Conservation (phyloP, 2,888 invertebrate genomes). For the Epinotia demarniana region DNA sequence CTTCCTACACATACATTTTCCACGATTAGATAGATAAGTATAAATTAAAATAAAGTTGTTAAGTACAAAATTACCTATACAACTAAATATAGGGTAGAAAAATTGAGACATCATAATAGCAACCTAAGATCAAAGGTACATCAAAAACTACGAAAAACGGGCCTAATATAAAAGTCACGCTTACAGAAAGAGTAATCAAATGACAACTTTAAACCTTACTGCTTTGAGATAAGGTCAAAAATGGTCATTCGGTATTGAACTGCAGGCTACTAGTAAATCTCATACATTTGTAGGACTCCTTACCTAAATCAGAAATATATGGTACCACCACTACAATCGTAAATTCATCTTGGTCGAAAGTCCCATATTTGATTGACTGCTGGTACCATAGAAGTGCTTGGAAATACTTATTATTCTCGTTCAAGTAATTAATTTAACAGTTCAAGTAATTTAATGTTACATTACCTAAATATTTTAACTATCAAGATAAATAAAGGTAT, state of each 20-base stretch:
- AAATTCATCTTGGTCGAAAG: slow-evolving; percentile 26
- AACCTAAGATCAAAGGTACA: slow-evolving; percentile 1
- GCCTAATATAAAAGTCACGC: slow-evolving; percentile 35
- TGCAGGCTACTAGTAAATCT: slow-evolving; percentile 18
- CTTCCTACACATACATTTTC: slow-evolving; percentile 6
- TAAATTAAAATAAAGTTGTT: slow-evolving; percentile 21
- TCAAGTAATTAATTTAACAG: slow-evolving; percentile 28
- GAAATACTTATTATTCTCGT: slow-evolving; percentile 23
- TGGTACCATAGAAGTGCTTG: background rate
- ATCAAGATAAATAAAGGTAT: slow-evolving; percentile 44
- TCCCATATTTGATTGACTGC: slow-evolving; percentile 9
- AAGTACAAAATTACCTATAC: slow-evolving; percentile 41
- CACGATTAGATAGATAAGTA: slow-evolving; percentile 9
- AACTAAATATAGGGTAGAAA: slow-evolving; percentile 27
- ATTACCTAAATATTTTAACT: slow-evolving; percentile 40
- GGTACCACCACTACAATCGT: background rate
- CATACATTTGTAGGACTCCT: slow-evolving; percentile 14
- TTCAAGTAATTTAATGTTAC: slow-evolving; percentile 36
- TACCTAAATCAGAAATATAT: slow-evolving; percentile 12
- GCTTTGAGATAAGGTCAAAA: background rate
- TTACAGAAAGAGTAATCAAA: background rate
- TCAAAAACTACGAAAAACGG: background rate
- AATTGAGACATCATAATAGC: slow-evolving; percentile 24
- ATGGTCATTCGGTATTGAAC: background rate
- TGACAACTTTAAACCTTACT: background rate